Evolutionary conservation across 2,797 vertebrate species (phyloP).

Genomic region (Phaenicophaeus curvirostris): DNA sequence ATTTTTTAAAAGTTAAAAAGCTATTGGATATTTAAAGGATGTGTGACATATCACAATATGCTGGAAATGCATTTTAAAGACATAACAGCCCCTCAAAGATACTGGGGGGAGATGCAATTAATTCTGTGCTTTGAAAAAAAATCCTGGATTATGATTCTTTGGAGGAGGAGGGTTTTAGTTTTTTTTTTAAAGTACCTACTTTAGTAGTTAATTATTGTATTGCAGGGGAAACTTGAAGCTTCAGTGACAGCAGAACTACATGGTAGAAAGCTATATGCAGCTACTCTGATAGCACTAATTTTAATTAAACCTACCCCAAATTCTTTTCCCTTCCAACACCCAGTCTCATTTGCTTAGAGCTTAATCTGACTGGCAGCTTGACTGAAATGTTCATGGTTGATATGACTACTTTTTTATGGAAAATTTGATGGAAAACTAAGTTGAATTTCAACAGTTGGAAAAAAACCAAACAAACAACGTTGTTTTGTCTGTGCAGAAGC

Average conservation of each 20-base stretch:
- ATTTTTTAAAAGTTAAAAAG: slow-evolving; percentile 58
- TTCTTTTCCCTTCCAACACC: not conserved
- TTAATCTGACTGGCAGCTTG: slow-evolving; percentile 13
- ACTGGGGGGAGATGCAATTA: slow-evolving; percentile 30
- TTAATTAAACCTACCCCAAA: slow-evolving; percentile 42
- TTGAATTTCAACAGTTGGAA: not conserved
- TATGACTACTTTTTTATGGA: not conserved
- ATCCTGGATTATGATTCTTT: not conserved
- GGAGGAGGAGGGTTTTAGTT: not conserved
- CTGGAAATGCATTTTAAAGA: slow-evolving; percentile 53
- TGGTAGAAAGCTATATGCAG: not conserved
- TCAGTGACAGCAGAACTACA: slow-evolving; percentile 9
- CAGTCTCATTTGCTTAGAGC: not conserved
- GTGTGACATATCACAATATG: slow-evolving; percentile 57
- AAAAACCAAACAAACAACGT: not conserved
- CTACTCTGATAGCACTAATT: slow-evolving; percentile 21
- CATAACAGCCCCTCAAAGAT: slow-evolving; percentile 34
- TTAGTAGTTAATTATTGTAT: slow-evolving; percentile 30
- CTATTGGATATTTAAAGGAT: slow-evolving; percentile 67
- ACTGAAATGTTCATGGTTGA: not conserved
- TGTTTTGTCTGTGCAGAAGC: not conserved
- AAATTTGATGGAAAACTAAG: not conserved
- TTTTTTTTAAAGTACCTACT: not conserved
- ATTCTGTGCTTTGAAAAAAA: slow-evolving; percentile 22
- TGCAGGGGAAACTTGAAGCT: not conserved